Conservation (phyloP, 2,113 vertebrate genomes). For the Hypanus sabinus region DNA sequence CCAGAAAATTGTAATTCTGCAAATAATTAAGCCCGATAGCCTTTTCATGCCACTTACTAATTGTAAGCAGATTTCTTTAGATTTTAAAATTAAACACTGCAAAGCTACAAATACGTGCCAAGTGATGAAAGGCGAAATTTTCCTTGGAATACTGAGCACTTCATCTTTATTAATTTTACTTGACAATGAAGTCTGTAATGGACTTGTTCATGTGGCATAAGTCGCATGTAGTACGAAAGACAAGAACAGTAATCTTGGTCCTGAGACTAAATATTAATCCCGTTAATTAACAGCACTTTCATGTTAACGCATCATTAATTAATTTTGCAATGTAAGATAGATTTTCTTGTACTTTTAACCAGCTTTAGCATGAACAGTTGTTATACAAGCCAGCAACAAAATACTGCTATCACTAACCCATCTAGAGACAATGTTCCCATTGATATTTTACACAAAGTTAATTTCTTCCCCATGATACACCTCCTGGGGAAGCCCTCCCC, state of each 20-base stretch:
- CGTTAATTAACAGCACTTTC: background rate
- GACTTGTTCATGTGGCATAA: background rate
- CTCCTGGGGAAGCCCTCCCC: background rate
- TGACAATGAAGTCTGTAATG: background rate
- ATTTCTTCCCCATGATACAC: background rate
- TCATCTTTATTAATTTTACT: background rate
- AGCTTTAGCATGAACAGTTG: background rate
- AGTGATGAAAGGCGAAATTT: background rate
- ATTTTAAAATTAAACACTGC: background rate
- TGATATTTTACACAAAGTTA: background rate
- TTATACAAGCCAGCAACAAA: background rate
- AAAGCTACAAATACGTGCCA: background rate
- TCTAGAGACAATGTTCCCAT: background rate
- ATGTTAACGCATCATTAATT: background rate
- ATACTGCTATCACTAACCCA: background rate
- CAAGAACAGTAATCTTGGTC: background rate
- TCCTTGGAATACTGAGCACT: background rate
- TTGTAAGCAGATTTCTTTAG: background rate
- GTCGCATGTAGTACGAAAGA: background rate
- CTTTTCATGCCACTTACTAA: background rate
- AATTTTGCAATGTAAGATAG: background rate
- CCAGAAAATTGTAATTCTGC: background rate
- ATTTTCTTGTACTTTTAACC: background rate
- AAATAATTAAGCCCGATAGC: background rate
- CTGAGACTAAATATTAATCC: background rate